These are phyloP conservation scores for Henricia sp. DNA, from an alignment of 53 echinoderm and acorn worm genomes.

Conservation along the genomic window DNA sequence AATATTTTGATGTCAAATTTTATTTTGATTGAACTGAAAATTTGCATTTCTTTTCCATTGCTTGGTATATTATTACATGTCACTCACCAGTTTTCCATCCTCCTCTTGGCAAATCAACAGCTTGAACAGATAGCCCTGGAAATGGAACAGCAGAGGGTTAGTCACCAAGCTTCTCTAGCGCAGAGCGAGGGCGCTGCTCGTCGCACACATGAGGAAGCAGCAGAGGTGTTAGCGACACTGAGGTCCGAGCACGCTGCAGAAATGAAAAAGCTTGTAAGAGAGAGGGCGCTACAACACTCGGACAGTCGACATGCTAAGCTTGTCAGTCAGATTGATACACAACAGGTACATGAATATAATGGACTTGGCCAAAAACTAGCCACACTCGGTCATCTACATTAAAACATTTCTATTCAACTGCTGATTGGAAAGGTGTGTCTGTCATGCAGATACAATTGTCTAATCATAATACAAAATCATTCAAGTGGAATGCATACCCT, in stretches of 20 bases:
- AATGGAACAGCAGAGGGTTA: constrained; percentile 86
- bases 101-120: too few relatives aligned
- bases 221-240: constrained; percentile 65
- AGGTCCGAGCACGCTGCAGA: constrained; percentile 68
- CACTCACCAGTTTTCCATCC: not conserved
- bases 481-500: too few relatives aligned
- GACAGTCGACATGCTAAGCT: constrained; percentile 72
- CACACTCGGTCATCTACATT: too few relatives aligned
- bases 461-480: too few relatives aligned
- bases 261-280: constrained; percentile 71
- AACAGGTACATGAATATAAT: constrained; percentile 85
- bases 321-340: constrained; percentile 75
- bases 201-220: constrained; percentile 64
- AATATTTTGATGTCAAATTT: too few relatives aligned
- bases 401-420: too few relatives aligned
- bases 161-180: constrained; percentile 75
- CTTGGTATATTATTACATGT: too few relatives aligned
- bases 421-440: too few relatives aligned
- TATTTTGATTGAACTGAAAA: too few relatives aligned
- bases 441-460: too few relatives aligned
- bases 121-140: constrained; percentile 78
- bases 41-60: too few relatives aligned
- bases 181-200: constrained; percentile 87
- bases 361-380: too few relatives aligned
- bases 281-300: constrained; percentile 70